Base-by-base conservation (phyloP, 2,113 vertebrate species). In the Falcunculus frontatus region DNA sequence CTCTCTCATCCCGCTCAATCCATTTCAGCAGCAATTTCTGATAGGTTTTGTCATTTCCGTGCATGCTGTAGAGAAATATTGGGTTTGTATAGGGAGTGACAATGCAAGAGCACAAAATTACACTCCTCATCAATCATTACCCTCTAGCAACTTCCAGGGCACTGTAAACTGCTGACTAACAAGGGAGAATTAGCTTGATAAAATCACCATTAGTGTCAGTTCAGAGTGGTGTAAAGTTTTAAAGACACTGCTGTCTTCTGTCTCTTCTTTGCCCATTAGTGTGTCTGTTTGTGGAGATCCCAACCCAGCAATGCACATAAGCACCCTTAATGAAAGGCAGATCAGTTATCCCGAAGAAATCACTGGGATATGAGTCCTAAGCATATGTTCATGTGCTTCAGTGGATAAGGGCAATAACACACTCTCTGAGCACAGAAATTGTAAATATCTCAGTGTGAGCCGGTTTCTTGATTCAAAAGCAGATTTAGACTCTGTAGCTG, bases 131-230 rank as follows among this genome's bases (percentile, higher is more conserved):
- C 98, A 97, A 90, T 97, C 97, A 91, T 84, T 96, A 89, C 94
- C 74, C 94, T 88, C 65, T 90, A 96, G 92, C 95, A 95, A 92
- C 93, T 96, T 95, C 94, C 84, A 83, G 93, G 62, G 84, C 76
- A 81, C 41, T 91, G 85, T 93, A 97, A 98, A 97, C 97, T 96
- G 96, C 95, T 93, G 95, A 94, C 94, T 96, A 96, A 96, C 94
- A 92, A 91, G 92, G 80, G 84, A 94, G 96, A 96, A 98, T 96
- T 95, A 95, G 83, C 50, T 94, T 95, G 97, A 98, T 98, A 98
- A 98, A 97, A 93, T 94, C 93, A 64, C 95, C 94, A 96, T 98
- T 97, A 96, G 84, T 96, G 97, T 97, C 96, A 96, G 82, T 67
- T 97, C 60, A 81, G 86, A 89, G 49, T 87, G 63, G 87, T 94